Percentiles rank a stretch among this genome's conserved stretches.
Conservation (phyloP, 2,888 invertebrate species). For the Pegoplata infirma region DNA sequence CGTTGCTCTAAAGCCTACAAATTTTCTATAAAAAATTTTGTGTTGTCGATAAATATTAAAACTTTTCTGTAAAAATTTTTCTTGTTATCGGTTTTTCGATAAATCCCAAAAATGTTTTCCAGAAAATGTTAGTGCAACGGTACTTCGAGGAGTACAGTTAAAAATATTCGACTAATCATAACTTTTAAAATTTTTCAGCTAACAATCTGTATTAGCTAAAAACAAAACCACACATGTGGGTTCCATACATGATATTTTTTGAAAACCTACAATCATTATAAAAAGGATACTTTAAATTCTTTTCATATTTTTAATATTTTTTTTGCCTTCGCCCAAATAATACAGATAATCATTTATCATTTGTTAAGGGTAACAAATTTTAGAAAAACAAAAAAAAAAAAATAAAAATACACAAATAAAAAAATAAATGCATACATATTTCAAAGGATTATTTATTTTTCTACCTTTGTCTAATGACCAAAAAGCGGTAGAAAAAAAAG, state of each 20-base stretch:
- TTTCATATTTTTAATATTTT: neutral
- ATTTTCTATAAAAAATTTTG: no score
- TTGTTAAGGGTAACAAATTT: neutral
- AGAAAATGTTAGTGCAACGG: no score
- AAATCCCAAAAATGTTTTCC: no score
- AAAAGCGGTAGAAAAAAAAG: conserved; percentile 19
- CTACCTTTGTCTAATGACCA: conserved; percentile 21
- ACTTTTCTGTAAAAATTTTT: no score
- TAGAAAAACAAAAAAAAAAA: neutral
- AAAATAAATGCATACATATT: neutral
- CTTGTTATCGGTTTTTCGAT: no score
- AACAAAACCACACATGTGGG: conserved; percentile 1
- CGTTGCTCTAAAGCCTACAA: no score
- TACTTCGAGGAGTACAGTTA: no score
- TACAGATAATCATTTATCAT: conserved; percentile 60
- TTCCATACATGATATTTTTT: neutral
- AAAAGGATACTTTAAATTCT: conserved; percentile 17
- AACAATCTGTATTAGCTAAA: neutral
- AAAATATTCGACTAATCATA: no score
- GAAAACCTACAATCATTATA: neutral
- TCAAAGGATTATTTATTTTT: neutral
- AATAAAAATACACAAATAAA: neutral
- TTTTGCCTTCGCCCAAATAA: neutral
- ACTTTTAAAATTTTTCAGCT: neutral
- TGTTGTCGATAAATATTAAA: no score